Evolutionary conservation across 2,113 vertebrate genomes (phyloP), one percentile per base, ranked within the genome.

Genomic region (Tenrec ecaudatus): DNA sequence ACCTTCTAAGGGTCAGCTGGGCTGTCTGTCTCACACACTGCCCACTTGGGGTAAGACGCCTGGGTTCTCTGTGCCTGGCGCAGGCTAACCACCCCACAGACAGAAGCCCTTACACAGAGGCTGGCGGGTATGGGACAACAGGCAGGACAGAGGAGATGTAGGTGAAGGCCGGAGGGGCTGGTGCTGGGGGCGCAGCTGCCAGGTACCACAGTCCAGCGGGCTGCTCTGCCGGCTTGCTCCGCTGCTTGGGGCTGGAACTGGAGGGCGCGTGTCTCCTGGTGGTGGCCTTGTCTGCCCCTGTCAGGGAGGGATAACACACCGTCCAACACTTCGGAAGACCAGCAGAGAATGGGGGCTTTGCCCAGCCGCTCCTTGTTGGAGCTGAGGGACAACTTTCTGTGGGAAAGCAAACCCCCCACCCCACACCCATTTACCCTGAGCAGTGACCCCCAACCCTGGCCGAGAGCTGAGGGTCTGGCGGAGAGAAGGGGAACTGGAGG

Each of bases 91-190:
- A 33, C 15, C 40, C 40, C 40, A 40, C 2, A 22, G 4, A 43
- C 38, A 23, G 64, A 68, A 7, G 71, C 77, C 53, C 98, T 98
- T 97, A 98, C 98, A 98, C 95, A 38, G 98, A 6, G 12, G 98
- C 69, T 17, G 98, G 81, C 3, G 93, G 96, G 2, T 97, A 98
- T 68, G 98, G 97, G 96, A 98, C 85, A 64, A 97, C 64, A 0
- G 98, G 98, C 58, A n/a, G n/a, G n/a, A 98, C 57, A 0, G 98
- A 84, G 0, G 98, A 95, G 43, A 98, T 62, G 68, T 97, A 98
- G 96, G 97, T 15, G 2, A 98, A n/a, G 36, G 97, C 57, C 0
- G 97, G 0, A n/a, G 97, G 92, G 33, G 92, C 77, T 0, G 97
- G 91, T 2, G 93, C 85, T 6, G 95, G 57, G 2, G 97, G 80